Evolutionary conservation across 2,797 vertebrate genomes (phyloP).

Genomic region (Cryptoblepharus egeriae): DNA sequence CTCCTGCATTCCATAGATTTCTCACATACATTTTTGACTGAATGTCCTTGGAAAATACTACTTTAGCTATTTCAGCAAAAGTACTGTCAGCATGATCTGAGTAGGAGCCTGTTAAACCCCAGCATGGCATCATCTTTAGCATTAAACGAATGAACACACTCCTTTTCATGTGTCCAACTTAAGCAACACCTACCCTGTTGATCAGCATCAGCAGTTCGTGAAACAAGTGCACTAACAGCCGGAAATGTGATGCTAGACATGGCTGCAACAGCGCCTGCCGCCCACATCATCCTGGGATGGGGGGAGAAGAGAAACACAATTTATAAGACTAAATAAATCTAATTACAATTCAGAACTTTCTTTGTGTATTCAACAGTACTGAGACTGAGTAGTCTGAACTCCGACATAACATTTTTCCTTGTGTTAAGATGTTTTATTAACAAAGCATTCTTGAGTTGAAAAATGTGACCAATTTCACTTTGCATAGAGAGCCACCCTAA

Average conservation of each 20-base stretch:
- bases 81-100: not conserved
- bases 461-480: too few relatives aligned
- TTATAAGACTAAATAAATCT: not conserved
- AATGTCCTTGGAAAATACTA: not conserved
- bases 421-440: not conserved
- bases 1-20: not conserved
- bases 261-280: conserved; percentile 86
- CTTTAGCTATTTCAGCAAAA: not conserved
- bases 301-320: not conserved
- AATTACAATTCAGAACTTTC: not conserved
- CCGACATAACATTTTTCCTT: too few relatives aligned
- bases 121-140: not conserved
- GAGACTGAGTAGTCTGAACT: not conserved
- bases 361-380: not conserved
- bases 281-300: conserved; percentile 89
- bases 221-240: conserved; percentile 87
- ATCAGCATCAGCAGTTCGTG: conserved; percentile 87
- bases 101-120: fast-evolving
- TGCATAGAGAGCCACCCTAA: not conserved
- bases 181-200: conserved; percentile 81
- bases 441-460: not conserved
- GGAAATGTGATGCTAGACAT: conserved; percentile 92
- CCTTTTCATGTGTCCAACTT: fast-evolving
- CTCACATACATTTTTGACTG: not conserved
- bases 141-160: fast-evolving